Conservation (phyloP, 2,113 vertebrate species). For the Tachysurus fulvidraco region DNA sequence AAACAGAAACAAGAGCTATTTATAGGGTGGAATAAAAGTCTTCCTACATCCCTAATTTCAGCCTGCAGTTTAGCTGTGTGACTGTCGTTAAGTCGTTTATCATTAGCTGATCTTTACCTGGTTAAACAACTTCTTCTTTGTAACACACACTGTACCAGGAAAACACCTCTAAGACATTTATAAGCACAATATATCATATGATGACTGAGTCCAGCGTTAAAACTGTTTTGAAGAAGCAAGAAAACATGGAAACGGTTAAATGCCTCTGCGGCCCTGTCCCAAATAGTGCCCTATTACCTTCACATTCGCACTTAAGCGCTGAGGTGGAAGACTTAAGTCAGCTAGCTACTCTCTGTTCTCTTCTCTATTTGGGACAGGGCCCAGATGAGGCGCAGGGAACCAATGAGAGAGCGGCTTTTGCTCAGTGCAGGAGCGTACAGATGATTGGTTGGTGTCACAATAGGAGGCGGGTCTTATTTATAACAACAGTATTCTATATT, state of each 20-base stretch:
- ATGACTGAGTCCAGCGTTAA: not conserved
- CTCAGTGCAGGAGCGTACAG: not conserved
- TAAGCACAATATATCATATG: no score
- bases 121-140: not conserved
- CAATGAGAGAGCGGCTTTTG: not conserved
- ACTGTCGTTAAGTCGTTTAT: not conserved
- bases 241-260: not conserved
- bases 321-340: not conserved
- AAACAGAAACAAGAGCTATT: not conserved
- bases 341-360: no score
- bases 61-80: not conserved
- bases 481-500: not conserved
- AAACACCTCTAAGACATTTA: not conserved
- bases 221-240: not conserved
- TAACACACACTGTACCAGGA: not conserved
- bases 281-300: not conserved
- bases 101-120: not conserved
- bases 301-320: not conserved
- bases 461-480: not conserved
- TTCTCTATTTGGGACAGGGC: not conserved
- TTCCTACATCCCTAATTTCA: not conserved
- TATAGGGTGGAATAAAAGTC: not conserved
- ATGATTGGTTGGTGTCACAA: not conserved
- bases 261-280: not conserved
- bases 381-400: not conserved